Conservation (phyloP, 1,140 invertebrate genomes). For the Macrotrachela quadricornifera region DNA sequence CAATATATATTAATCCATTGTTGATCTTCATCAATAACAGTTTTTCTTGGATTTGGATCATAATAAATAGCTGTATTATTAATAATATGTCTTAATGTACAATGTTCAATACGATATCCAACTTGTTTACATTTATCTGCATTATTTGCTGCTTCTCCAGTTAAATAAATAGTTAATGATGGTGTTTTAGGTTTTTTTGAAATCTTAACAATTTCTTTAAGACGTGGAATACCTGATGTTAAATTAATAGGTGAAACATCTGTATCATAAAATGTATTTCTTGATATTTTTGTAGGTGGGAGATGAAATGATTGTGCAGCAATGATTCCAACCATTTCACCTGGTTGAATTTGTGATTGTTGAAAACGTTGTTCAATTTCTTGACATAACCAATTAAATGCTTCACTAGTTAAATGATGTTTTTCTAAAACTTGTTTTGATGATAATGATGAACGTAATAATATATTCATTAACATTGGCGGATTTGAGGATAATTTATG, state of each 20-base stretch:
- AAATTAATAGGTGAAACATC: conserved; percentile 99
- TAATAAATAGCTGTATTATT: conserved; percentile 98
- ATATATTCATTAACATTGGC: conserved; percentile 88
- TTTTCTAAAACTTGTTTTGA: conserved; percentile 68
- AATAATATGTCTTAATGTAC: conserved; percentile 83
- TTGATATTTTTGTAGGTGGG: conserved; percentile 97
- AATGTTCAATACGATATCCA: conserved; percentile 84
- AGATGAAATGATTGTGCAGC: conserved; percentile 94
- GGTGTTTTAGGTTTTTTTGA: conserved; percentile 97
- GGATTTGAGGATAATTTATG: conserved; percentile 84
- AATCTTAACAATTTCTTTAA: conserved; percentile 94
- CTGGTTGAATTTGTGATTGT: conserved; percentile 67
- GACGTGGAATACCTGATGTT: conserved; percentile 84
- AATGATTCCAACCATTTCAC: conserved; percentile 95
- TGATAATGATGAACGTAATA: conserved; percentile 79
- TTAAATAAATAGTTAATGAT: conserved; percentile 87
- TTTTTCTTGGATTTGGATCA: conserved; percentile 93
- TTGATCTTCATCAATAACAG: conserved; percentile 92
- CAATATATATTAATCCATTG: conserved; percentile 99
- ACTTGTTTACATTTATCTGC: conserved; percentile 99
- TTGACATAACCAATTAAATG: conserved; percentile 96
- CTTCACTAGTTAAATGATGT: conserved; percentile 71
- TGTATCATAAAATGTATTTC: conserved; percentile 99
- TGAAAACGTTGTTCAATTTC: conserved; percentile 97
- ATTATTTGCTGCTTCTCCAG: conserved; percentile 69